Percentiles rank a stretch among this genome's conserved stretches.
Evolutionary conservation across 2,888 invertebrate species (phyloP).

Genomic region (Drosophila percnosoma): DNA sequence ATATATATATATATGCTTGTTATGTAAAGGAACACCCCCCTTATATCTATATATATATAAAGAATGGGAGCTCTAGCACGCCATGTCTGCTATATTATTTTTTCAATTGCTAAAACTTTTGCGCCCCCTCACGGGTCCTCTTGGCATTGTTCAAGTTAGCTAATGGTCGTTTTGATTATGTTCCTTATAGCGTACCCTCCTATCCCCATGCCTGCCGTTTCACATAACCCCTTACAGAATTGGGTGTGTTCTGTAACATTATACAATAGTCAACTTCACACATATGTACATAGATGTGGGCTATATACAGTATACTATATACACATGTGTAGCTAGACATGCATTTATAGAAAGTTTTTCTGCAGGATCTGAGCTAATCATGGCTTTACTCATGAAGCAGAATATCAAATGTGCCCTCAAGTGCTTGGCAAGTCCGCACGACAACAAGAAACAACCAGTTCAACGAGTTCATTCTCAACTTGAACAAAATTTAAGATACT

Average conservation of each 20-base stretch:
- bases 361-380: slow-evolving; percentile 59
- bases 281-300: not conserved
- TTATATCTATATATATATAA: not conserved
- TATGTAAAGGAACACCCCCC: not conserved
- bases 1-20: not conserved
- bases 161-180: slow-evolving; percentile 76
- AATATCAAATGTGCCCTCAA: slow-evolving; percentile 34
- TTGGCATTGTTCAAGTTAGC: slow-evolving; percentile 56
- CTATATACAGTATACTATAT: slow-evolving; percentile 1
- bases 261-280: slow-evolving; percentile 15
- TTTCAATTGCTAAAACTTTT: slow-evolving; percentile 67
- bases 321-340: not conserved
- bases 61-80: slow-evolving; percentile 39
- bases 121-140: slow-evolving; percentile 4
- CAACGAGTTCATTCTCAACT: slow-evolving; percentile 28
- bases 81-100: slow-evolving; percentile 54
- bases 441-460: slow-evolving; percentile 18
- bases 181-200: slow-evolving; percentile 36
- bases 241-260: slow-evolving; percentile 50
- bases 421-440: slow-evolving; percentile 29
- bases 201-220: not conserved
- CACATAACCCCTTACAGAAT: not conserved
- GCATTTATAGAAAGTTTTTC: slow-evolving; percentile 7
- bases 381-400: slow-evolving; percentile 52
- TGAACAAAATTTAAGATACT: slow-evolving; percentile 9